Evolutionary conservation across 1,140 invertebrate genomes (phyloP).

Genomic region (Macrotrachela quadricornifera): DNA sequence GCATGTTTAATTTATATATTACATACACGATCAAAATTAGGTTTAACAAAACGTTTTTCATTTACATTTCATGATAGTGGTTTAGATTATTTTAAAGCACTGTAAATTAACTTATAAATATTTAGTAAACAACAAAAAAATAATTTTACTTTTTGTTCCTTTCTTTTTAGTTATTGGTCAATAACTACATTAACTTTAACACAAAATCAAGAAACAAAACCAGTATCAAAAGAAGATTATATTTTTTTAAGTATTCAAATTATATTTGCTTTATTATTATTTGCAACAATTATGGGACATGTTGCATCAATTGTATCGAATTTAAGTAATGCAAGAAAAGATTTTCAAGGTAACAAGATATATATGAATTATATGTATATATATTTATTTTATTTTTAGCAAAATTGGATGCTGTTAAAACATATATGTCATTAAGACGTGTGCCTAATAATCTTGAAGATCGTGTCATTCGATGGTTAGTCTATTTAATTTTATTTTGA

Average conservation of each 20-base stretch:
- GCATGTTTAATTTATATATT: constrained; percentile 89
- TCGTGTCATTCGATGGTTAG: constrained; percentile 68
- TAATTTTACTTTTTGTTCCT: no score
- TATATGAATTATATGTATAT: background rate
- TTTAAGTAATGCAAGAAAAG: constrained; percentile 27
- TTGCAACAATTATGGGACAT: constrained; percentile 29
- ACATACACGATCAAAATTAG: background rate
- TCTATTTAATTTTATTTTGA: constrained; percentile 11
- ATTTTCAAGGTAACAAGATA: constrained; percentile 28
- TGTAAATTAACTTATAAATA: no score
- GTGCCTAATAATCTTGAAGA: constrained; percentile 83
- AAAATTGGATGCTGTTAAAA: constrained; percentile 89
- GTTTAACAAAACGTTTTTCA: background rate
- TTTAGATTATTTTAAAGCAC: no score
- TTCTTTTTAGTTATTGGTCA: no score
- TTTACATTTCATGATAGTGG: no score
- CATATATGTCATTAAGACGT: constrained; percentile 84
- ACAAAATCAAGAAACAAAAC: constrained; percentile 16
- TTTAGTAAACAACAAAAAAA: no score
- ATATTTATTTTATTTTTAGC: constrained; percentile 40
- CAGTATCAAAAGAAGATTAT: constrained; percentile 48
- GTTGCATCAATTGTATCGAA: constrained; percentile 31
- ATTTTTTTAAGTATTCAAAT: constrained; percentile 26
- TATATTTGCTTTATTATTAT: constrained; percentile 26
- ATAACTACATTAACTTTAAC: no score